Evolutionary conservation across 2,113 vertebrate genomes (phyloP), one percentile per base, ranked within the genome.

Genomic region (Muntiacus muntjak): DNA sequence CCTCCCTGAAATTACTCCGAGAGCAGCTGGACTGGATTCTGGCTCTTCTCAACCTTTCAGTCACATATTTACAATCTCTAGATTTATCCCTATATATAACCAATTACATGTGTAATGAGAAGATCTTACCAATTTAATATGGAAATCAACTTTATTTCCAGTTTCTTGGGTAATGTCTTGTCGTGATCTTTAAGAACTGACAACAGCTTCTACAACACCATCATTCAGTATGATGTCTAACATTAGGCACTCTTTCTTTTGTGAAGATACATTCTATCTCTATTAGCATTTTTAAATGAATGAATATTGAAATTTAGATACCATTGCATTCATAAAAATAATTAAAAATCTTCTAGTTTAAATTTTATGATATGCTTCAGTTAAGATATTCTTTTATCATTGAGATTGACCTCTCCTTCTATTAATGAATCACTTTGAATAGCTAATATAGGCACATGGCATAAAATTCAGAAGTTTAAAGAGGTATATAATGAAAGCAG

Each of bases 81-180:
- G 28, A 54, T 58, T 84, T 84, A 78, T 6, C 92, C 45, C 23
- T 30, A 40, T 91, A 40, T 62, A 23, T 57, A 76, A 89, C 13
- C 74, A 84, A 45, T 88, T 43, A 92, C 1, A 1, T 84, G 36
- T 79, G 58, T 78, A 45, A 11, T 81, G 28, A 84, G 40, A 43
- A 21, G 43, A 30, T 84, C n/a, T 93, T 91, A 91, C 36, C 74
- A 52, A 62, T 94, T 94, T 84, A 91, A 79, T 92, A 94, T 64
- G 85, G 40, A 78, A 83, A 67, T 85, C 43, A 57, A 50, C 15
- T 91, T 83, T 74, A 83, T 23, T 84, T 94, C 33, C n/a, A 52
- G 15, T 67, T 85, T 85, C 78, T 60, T 36, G 45, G 62, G 23
- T 87, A 64, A 54, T 23, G 83, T 81, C 19, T 87, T 87, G 74